Base-by-base conservation (phyloP, 2,797 vertebrate species). In the Muscicapa striata region DNA sequence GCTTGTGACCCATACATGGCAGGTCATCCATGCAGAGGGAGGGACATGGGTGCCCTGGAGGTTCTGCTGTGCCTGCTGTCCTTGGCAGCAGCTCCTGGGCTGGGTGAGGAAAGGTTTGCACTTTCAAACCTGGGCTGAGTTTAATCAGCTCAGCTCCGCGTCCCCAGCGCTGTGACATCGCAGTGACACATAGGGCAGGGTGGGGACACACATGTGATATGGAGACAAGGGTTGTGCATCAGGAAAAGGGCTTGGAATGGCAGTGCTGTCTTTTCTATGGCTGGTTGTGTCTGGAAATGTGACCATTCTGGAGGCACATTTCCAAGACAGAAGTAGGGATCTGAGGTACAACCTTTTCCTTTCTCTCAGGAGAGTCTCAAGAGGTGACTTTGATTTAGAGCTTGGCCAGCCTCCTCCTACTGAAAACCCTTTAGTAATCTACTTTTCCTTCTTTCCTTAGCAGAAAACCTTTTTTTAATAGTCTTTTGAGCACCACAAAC, bases 351-450 rank as follows among this genome's bases (percentile, higher is more conserved):
- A 94, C 70, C 68, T 94, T 95, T 96, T 79, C 74, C 26, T 73
- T 93, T 89, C 54, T 63, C 78, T 40, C 72, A 23, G 34, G 66
- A 79, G 63, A 91, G 6, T 43, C 43, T 78, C 57, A 11, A 76
- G 68, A 78, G 18, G n/a, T 89, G 87, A 87, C 18, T 94, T 78
- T 94, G 90, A 95, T 95, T 92, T 94, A 94, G 54, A 94, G 29
- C n/a, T 54, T 40, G n/a, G 41, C 36, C 57, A 85, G 19, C 13
- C 46, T 89, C 46, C 43, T 85, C 30, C 63, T 51, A 27, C 9
- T 82, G 72, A 66, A 85, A 67, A 17, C 74, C 59, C 58, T 87
- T 84, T 76, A 63, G 72, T 63, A 87, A 66, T 66, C 32, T 16
- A 16, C 1, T 0, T 78, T 83, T 80, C 38, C 30, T 66, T 73